Percentiles rank a stretch among this genome's conserved stretches.
These are phyloP conservation scores for Sepioteuthis lessoniana DNA, from an alignment of 2,888 invertebrate species.

Conservation along the genomic window DNA sequence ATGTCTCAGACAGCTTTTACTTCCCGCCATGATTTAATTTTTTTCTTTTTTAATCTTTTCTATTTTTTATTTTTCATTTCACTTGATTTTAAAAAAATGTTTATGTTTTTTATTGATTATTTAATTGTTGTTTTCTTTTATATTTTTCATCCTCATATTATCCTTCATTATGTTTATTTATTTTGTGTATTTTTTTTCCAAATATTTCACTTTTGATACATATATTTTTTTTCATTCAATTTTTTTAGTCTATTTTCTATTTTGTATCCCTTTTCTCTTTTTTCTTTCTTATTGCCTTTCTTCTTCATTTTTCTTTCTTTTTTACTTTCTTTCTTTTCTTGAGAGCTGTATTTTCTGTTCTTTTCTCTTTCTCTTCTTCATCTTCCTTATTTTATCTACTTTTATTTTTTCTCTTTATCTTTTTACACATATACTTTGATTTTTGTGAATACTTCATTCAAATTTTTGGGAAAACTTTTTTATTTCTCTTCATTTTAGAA, in stretches of 20 bases:
- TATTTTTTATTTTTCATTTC: background rate
- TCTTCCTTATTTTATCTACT: no score
- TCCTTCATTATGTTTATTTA: background rate
- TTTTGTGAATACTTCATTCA: no score
- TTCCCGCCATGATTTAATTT: background rate
- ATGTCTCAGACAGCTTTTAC: background rate
- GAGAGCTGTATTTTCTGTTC: background rate
- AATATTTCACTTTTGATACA: background rate
- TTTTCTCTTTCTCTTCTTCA: background rate
- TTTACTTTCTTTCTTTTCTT: no score
- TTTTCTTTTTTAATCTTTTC: background rate
- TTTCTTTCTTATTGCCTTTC: background rate
- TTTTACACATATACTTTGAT: no score
- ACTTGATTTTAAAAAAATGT: background rate
- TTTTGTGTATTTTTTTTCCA: background rate
- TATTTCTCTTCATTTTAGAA: no score
- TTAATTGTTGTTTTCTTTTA: background rate
- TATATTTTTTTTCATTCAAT: no score
- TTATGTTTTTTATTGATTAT: background rate
- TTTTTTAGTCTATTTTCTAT: no score
- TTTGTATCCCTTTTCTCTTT: no score
- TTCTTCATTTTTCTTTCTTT: background rate
- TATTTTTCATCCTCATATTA: no score
- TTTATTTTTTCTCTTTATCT: no score
- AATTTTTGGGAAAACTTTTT: no score